Base-by-base conservation (phyloP, 2,888 invertebrate genomes). In the Cylloceria caligata region DNA sequence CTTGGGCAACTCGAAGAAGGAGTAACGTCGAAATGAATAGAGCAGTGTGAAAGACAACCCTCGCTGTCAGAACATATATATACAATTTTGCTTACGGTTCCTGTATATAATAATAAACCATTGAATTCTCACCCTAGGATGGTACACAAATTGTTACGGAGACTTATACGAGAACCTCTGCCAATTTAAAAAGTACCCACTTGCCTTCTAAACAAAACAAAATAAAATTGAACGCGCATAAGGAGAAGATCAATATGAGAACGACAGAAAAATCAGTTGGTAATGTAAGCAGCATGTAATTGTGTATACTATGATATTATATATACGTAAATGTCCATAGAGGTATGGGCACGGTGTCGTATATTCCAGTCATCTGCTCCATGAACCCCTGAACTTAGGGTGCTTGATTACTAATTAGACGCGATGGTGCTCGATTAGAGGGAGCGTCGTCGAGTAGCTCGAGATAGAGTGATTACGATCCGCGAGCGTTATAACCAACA, bases 371-470 rank as follows among this genome's bases (percentile, higher is more conserved):
- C 34, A 57, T 57, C 57, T 30, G 57, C 27, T 57, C 34, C 1
- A 30, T 16, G 4, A 30, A 7, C 21, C 34, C 49, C 47, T 47
- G 52, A 74, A 55, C 64, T 49, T n/a, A 52, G 27, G 36, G 64
- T 52, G 27, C 82, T 82, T 76, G 79, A 82, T 84, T 84, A 77
- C 76, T 80, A 80, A 84, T 84, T 73, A 80, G 71, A 47, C 64
- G 55, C 30, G 77, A 82, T 71, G 74, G 64, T 69, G 73, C 81
- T 79, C 83, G 72, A 83, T 83, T 81, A 81, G 81, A 73, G 62
- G 68, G 47, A 71, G 71, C 73, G 36, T 57, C 68, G 60, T 74
- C 52, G 45, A 75, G 71, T 60, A 45, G 11, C 34, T 16, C 39
- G 67, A 74, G 68, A 52, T 47, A 27, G 30, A 30, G 67, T 72